Evolutionary conservation across 1,140 invertebrate species (phyloP).

Genomic region (Propsilocerus akamusi): DNA sequence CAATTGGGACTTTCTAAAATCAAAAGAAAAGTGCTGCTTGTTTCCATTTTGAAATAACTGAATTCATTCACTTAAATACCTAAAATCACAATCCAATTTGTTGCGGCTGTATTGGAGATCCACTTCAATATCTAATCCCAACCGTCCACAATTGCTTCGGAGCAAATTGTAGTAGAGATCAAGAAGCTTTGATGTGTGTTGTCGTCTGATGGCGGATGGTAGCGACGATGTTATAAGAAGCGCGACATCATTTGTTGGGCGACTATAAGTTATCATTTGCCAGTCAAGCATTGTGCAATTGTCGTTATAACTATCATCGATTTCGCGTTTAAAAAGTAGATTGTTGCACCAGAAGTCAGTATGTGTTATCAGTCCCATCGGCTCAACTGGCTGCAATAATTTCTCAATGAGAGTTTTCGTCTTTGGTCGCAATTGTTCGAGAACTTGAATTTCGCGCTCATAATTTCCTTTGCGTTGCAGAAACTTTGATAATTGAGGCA

Average conservation of each 20-base stretch:
- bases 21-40: neutral
- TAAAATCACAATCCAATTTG: conserved; percentile 41
- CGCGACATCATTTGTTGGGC: conserved; percentile 59
- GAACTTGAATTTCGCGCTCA: conserved; percentile 23
- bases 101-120: conserved; percentile 31
- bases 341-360: conserved; percentile 74
- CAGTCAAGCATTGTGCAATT: conserved; percentile 54
- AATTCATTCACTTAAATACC: conserved; percentile 17
- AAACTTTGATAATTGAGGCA: conserved; percentile 51
- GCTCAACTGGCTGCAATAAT: conserved; percentile 41
- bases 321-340: conserved; percentile 40
- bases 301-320: conserved; percentile 24
- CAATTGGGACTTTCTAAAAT: conserved; percentile 32
- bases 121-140: conserved; percentile 37
- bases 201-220: conserved; percentile 42
- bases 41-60: neutral
- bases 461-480: conserved; percentile 39
- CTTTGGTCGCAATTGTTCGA: conserved; percentile 31
- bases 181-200: conserved; percentile 36
- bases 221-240: conserved; percentile 58
- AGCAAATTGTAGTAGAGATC: conserved; percentile 48
- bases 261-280: conserved; percentile 65
- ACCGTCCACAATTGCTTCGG: conserved; percentile 27
- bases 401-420: conserved; percentile 42
- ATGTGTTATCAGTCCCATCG: conserved; percentile 50